Conservation (phyloP, 2,113 vertebrate species). For the Strix aluco region DNA sequence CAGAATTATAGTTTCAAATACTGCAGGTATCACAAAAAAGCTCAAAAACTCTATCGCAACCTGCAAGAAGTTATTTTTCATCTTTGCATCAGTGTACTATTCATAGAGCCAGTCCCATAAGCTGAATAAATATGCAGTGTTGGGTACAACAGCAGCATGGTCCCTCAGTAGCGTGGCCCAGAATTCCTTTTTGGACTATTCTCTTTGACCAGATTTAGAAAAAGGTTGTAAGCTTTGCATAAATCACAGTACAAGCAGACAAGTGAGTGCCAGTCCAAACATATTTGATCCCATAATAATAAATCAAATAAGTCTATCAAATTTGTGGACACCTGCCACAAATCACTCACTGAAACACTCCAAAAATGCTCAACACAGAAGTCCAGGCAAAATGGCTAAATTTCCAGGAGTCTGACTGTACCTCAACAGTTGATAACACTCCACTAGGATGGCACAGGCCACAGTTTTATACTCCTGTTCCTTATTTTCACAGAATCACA, state of each 20-base stretch:
- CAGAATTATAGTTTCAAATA: neutral
- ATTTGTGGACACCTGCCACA: neutral
- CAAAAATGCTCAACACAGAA: neutral
- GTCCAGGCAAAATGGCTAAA: neutral
- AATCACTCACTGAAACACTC: neutral
- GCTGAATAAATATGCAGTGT: neutral
- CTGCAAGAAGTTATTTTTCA: neutral
- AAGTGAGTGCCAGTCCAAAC: neutral
- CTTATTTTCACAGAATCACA: neutral
- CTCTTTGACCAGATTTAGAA: neutral
- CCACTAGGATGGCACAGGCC: neutral
- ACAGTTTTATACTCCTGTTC: neutral
- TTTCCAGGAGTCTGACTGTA: neutral
- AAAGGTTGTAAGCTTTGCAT: neutral
- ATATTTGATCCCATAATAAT: neutral
- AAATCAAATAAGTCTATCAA: neutral
- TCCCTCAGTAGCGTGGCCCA: accelerated
- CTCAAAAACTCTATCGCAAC: neutral
- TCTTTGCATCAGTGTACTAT: neutral
- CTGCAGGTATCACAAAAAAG: neutral
- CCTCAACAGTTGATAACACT: neutral
- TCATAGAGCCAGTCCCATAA: neutral
- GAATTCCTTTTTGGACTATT: neutral
- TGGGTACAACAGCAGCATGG: neutral
- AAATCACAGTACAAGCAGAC: neutral